Percentiles rank a stretch among this genome's conserved stretches.
phyloP scores from a whole-genome alignment of 1,140 invertebrate species.

The Aphaenogaster rudis region DNA sequence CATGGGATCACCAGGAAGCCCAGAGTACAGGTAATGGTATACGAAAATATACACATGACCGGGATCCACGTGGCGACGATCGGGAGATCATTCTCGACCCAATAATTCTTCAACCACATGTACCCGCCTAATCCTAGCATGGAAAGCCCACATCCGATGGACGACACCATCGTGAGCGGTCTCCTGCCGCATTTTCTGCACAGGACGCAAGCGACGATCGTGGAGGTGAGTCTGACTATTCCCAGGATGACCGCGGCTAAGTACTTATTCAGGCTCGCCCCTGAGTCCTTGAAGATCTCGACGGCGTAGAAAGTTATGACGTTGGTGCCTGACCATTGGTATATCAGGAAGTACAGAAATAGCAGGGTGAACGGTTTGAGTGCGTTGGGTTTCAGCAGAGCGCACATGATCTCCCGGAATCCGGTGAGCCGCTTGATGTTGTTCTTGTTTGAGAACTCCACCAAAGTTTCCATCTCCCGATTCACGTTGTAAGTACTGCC shows the following conservation, averaged over 20 bases:
- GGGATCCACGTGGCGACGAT: constrained; percentile 89
- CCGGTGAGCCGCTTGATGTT: constrained; percentile 88
- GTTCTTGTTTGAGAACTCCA: constrained; percentile 89
- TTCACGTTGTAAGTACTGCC: constrained; percentile 89
- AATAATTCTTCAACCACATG: constrained; percentile 87
- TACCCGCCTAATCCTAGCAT: constrained; percentile 89
- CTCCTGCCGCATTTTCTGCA: constrained; percentile 89
- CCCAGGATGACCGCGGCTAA: constrained; percentile 91
- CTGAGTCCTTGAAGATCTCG: constrained; percentile 91
- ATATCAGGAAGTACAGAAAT: constrained; percentile 90
- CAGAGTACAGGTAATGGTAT: constrained; percentile 89
- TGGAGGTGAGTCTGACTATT: constrained; percentile 88
- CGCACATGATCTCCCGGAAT: constrained; percentile 87
- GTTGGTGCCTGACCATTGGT: constrained; percentile 92
- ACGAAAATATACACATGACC: constrained; percentile 89
- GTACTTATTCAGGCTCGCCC: constrained; percentile 89
- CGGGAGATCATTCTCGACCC: constrained; percentile 79
- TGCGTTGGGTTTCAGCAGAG: constrained; percentile 88
- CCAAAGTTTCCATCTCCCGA: constrained; percentile 89
- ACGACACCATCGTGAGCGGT: constrained; percentile 90
- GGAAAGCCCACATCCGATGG: constrained; percentile 89
- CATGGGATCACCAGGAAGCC: constrained; percentile 91
- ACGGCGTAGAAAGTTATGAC: constrained; percentile 93
- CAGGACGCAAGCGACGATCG: constrained; percentile 89
- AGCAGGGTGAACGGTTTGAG: constrained; percentile 90